phyloP scores from a whole-genome alignment of 2,888 invertebrate species.

The Poecilobothrus nobilitatus region DNA sequence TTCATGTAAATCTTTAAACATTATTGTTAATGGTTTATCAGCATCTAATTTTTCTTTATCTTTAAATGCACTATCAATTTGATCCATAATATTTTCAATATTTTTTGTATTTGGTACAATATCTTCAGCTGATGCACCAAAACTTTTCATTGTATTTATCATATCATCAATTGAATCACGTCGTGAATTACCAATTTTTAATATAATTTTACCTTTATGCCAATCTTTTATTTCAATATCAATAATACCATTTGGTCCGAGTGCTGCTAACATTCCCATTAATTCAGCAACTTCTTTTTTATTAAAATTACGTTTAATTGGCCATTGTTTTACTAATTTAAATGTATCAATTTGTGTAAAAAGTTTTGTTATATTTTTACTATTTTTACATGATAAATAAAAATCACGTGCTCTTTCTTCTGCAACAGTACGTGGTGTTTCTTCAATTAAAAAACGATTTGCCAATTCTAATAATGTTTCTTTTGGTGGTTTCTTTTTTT shows the following conservation, averaged over 20 bases:
- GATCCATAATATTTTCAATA: not conserved
- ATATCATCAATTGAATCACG: slow-evolving; percentile 11
- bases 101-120: not conserved
- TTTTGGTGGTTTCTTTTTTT: not conserved
- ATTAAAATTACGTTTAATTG: not conserved
- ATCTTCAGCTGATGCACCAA: not conserved
- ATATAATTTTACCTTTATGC: slow-evolving; percentile 15
- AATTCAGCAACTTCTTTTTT: not conserved
- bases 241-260: not conserved
- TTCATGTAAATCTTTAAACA: not conserved
- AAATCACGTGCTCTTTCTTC: slow-evolving; percentile 4
- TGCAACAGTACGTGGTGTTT: not conserved
- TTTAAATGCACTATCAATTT: not conserved
- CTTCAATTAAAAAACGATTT: slow-evolving; percentile 1
- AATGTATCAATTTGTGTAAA: not conserved
- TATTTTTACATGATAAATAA: not conserved
- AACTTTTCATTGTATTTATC: slow-evolving; percentile 4
- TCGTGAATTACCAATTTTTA: slow-evolving; percentile 22
- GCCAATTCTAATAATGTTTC: not conserved
- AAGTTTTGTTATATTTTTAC: not conserved
- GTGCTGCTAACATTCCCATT: not conserved
- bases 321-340: not conserved
- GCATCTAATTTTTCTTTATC: not conserved
- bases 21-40: not conserved
- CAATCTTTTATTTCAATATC: slow-evolving; percentile 11